Evolutionary conservation across 2,888 invertebrate genomes (phyloP), one percentile per base, ranked within the genome.

Genomic region (Cosmorhoe ocellata): DNA sequence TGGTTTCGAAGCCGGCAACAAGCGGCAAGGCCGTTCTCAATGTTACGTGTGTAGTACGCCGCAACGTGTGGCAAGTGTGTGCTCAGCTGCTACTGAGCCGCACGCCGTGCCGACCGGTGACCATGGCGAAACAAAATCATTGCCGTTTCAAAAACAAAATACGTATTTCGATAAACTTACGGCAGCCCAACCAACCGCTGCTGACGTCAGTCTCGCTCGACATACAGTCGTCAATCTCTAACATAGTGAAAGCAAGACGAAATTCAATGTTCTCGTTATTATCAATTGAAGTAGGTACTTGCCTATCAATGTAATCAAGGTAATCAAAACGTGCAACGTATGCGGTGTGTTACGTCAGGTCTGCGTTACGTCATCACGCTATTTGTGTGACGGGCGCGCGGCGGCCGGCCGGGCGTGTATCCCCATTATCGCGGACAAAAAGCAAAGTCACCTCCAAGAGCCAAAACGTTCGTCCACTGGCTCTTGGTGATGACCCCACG

Each of bases 11-110:
- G 70, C 61, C 73, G 71, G 74, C 78, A 83, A 78, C 78, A 69
- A 67, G 72, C 79, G 53, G 68, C 84, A 85, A 89, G 85, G 87
- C 83, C 86, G 80, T 67, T 71, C 63, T 79, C 81, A 83, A 84
- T 85, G 84, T 76, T 80, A 81, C 76, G 69, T 66, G 67, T 64
- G 66, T 69, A 69, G 61, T 74, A 58, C 62, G 46, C 39, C 39
- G 43, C 55, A 56, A 46, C 56, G 59, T 59, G 62, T 56, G 54
- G 69, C 54, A 56, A 52, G 55, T 66, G 74, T 76, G 64, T 77
- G 66, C 67, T 64, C 80, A 80, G 76, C 71, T 75, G 81, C 60
- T 49, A 46, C 46, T 34, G 53, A 64, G 80, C 61, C 51, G 47
- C 44, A 4, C 4, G 18, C 18, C 3, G 10, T 10, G 30, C 4